phyloP scores from a whole-genome alignment of 1,140 invertebrate genomes.

The Heliothis subflexa region DNA sequence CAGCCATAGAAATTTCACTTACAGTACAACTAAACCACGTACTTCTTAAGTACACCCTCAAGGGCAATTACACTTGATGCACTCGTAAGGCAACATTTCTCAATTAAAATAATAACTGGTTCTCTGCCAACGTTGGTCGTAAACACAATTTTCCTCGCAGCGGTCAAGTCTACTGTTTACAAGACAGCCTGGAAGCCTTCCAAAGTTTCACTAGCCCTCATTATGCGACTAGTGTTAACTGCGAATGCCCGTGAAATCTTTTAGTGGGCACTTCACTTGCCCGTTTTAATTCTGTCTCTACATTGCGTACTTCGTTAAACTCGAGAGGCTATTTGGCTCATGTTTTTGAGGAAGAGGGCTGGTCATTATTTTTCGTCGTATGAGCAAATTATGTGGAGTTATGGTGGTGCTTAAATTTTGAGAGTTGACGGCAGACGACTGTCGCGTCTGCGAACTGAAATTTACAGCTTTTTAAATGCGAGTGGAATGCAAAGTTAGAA shows the following conservation, averaged over 20 bases:
- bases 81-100: conserved; percentile 8
- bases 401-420: conserved; percentile 10
- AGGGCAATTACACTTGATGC: neutral
- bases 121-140: conserved; percentile 24
- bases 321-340: conserved; percentile 77
- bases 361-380: conserved; percentile 42
- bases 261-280: conserved; percentile 71
- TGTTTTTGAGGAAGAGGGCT: conserved; percentile 45
- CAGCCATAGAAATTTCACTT: too few species aligned
- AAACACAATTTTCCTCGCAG: conserved; percentile 41
- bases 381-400: conserved; percentile 28
- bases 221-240: conserved; percentile 80
- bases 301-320: conserved; percentile 79
- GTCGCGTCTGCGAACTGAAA: neutral
- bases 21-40: neutral
- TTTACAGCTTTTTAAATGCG: conserved; percentile 10
- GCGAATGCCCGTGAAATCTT: conserved; percentile 79
- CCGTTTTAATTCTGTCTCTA: conserved; percentile 80
- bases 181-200: conserved; percentile 73
- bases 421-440: conserved; percentile 13
- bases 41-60: neutral
- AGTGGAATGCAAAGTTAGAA: neutral
- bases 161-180: conserved; percentile 67
- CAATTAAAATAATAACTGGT: conserved; percentile 30
- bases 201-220: conserved; percentile 80